Evolutionary conservation across 23 tunicate genomes (phyloP).

Genomic region (Ascidia mentula): DNA sequence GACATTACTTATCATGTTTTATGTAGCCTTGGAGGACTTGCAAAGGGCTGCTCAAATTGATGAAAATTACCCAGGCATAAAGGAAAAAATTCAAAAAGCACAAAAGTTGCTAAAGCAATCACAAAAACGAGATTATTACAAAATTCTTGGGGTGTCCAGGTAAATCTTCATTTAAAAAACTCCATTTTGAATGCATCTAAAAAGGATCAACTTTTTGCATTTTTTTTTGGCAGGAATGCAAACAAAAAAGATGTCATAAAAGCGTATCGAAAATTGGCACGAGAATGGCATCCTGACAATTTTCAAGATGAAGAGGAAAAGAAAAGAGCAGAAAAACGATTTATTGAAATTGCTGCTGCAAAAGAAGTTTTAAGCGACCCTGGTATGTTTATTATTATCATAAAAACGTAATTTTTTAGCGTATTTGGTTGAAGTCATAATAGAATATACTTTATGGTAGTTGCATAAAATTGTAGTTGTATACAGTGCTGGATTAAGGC

Average conservation of each 20-base stretch:
- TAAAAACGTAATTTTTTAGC: too few species aligned
- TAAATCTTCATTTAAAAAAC: too few species aligned
- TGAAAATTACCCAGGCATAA: slow-evolving; percentile 86
- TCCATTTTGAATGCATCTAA: neutral
- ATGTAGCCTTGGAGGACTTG: slow-evolving; percentile 79
- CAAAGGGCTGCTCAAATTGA: slow-evolving; percentile 86
- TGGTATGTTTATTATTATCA: slow-evolving; percentile 36
- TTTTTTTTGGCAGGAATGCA: slow-evolving; percentile 50
- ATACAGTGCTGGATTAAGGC: too few species aligned
- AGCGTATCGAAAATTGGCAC: slow-evolving; percentile 79
- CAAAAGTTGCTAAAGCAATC: slow-evolving; percentile 93
- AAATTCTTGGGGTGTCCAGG: slow-evolving; percentile 93
- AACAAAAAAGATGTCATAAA: slow-evolving; percentile 63
- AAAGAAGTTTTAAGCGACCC: slow-evolving; percentile 96
- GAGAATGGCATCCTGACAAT: slow-evolving; percentile 95
- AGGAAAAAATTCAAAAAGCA: slow-evolving; percentile 76
- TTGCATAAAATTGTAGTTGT: too few species aligned
- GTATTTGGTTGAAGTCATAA: too few species aligned
- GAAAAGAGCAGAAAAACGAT: slow-evolving; percentile 73
- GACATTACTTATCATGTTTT: too few species aligned
- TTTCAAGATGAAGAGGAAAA: slow-evolving; percentile 85
- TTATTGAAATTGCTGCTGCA: slow-evolving; percentile 95
- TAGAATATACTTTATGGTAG: too few species aligned
- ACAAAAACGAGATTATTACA: slow-evolving; percentile 96
- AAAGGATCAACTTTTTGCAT: neutral